phyloP scores from a whole-genome alignment of 2,888 invertebrate species.

The Caenorhabditis parvicauda region DNA sequence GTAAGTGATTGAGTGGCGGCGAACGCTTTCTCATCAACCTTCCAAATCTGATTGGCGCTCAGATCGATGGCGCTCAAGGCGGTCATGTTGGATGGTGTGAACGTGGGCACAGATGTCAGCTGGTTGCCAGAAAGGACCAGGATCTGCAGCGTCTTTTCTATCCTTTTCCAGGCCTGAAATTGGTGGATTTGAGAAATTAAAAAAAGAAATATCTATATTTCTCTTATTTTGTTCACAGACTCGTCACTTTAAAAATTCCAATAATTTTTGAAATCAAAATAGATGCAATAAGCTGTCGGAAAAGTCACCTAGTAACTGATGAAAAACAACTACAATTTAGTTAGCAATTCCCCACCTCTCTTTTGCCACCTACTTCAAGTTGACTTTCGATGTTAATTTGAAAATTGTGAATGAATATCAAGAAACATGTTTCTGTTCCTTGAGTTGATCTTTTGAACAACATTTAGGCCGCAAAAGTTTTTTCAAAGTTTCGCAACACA shows the following conservation, averaged over 20 bases:
- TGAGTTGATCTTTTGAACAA: too few species aligned
- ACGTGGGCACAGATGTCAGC: constrained; percentile 41
- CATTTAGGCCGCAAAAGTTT: too few species aligned
- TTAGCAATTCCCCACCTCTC: neutral
- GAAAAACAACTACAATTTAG: neutral
- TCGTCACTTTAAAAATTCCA: constrained; percentile 4
- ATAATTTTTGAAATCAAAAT: neutral
- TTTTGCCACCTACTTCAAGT: neutral
- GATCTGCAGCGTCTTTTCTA: constrained; percentile 18
- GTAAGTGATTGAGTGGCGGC: constrained; percentile 7
- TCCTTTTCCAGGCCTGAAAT: constrained; percentile 20
- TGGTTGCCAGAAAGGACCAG: constrained; percentile 42
- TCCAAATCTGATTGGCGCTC: constrained; percentile 29
- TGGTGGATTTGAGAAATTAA: neutral
- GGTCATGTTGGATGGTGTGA: constrained; percentile 36
- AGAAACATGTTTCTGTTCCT: too few species aligned
- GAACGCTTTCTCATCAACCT: constrained; percentile 11
- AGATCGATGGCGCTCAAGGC: constrained; percentile 34
- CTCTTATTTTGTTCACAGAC: neutral
- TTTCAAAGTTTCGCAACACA: too few species aligned
- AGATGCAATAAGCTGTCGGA: neutral
- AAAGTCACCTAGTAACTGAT: neutral
- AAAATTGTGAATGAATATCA: too few species aligned
- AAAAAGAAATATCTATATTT: neutral
- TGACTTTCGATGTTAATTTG: too few species aligned